These are phyloP conservation scores for Trachelus troglodyta DNA, from an alignment of 2,888 invertebrate species.

Conservation along the genomic window DNA sequence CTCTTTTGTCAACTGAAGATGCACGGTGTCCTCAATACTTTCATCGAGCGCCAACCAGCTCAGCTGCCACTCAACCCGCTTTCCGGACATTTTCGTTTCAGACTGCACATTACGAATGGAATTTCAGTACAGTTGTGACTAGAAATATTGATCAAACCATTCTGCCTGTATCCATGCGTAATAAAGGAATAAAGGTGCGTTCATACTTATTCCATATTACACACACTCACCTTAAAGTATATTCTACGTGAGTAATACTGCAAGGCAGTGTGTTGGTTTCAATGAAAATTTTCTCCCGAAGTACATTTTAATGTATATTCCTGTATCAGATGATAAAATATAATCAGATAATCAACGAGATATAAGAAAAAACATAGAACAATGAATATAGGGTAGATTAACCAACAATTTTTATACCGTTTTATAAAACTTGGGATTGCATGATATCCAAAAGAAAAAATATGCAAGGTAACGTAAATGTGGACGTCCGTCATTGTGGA, in stretches of 20 bases:
- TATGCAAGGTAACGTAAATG: not conserved
- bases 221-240: not conserved
- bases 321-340: not conserved
- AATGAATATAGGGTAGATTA: too few species aligned
- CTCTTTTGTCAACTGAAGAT: slow-evolving; percentile 39
- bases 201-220: not conserved
- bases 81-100: slow-evolving; percentile 33
- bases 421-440: not conserved
- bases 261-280: not conserved
- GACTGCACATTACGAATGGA: not conserved
- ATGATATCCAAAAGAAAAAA: not conserved
- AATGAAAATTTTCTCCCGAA: not conserved
- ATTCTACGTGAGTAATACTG: not conserved
- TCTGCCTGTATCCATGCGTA: not conserved
- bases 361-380: not conserved
- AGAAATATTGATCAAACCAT: slow-evolving; percentile 1
- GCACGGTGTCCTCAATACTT: slow-evolving; percentile 49
- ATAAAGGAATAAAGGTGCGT: not conserved
- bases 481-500: not conserved
- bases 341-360: not conserved
- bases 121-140: not conserved
- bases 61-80: slow-evolving; percentile 33
- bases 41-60: slow-evolving; percentile 48
- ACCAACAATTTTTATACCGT: not conserved
- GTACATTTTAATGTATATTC: not conserved